Conservation (phyloP, 1,140 invertebrate species). For the Papilio machaon region DNA sequence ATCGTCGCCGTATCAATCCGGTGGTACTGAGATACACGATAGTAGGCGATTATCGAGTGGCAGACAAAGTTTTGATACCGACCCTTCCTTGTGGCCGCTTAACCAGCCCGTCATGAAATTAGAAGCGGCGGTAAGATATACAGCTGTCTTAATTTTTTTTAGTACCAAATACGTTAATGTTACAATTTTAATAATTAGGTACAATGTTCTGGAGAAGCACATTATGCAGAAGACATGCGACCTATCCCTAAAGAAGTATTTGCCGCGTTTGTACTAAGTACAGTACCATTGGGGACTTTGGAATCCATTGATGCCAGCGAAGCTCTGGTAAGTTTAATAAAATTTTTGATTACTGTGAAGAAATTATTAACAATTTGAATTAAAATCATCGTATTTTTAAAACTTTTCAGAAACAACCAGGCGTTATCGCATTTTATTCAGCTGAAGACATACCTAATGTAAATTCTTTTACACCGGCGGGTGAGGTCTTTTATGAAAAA, state of each 20-base stretch:
- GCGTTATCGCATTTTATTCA: slow-evolving; percentile 79
- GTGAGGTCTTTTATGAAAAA: slow-evolving; percentile 39
- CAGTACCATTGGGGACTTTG: slow-evolving; percentile 43
- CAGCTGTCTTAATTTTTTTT: background rate
- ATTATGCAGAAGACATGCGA: slow-evolving; percentile 85
- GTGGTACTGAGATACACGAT: slow-evolving; percentile 66
- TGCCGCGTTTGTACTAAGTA: slow-evolving; percentile 83
- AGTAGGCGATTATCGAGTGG: slow-evolving; percentile 84
- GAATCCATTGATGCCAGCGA: slow-evolving; percentile 49
- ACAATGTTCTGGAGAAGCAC: slow-evolving; percentile 84
- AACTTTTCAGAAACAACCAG: slow-evolving; percentile 45
- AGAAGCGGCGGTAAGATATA: slow-evolving; percentile 81
- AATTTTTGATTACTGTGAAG: background rate
- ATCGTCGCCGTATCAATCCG: slow-evolving; percentile 43
- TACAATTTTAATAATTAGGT: slow-evolving; percentile 52
- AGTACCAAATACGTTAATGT: slow-evolving; percentile 53
- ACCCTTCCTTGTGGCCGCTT: slow-evolving; percentile 85
- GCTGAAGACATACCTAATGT: slow-evolving; percentile 88
- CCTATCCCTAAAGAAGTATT: slow-evolving; percentile 83
- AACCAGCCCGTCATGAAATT: slow-evolving; percentile 85
- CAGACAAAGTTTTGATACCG: slow-evolving; percentile 84
- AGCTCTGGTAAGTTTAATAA: slow-evolving; percentile 81
- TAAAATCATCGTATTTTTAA: background rate
- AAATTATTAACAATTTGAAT: background rate
- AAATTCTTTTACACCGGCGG: slow-evolving; percentile 81